Evolutionary conservation across 1,140 invertebrate species (phyloP), one percentile per base, ranked within the genome.

Genomic region (Atta colombica): DNA sequence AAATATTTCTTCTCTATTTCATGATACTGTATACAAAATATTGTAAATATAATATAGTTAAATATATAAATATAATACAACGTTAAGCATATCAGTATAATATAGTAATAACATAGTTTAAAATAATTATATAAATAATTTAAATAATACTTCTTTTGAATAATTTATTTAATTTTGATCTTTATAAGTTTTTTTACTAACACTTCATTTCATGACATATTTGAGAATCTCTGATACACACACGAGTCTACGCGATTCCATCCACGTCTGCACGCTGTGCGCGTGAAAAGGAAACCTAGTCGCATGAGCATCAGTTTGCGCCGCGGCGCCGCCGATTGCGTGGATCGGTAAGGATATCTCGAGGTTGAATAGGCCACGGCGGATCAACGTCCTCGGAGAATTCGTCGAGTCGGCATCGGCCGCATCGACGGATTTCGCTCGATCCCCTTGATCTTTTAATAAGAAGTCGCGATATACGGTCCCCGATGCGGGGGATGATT

Each of bases 221-320:
- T 61, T 84, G 80, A 84, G 80, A 75, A 65, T 84, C 80, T 16
- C 80, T 84, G 80, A 45, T n/a, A 61, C 25, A 25, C 25, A 61
- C 28, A 75, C 39, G 39, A 74, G 39, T 68, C 31, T 49, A n/a
- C 25, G 60, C 28, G 77, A 78, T 78, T 18, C 35, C 39, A 81
- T 55, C 28, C 65, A 77, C 55, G 82, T 90, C 69, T 78, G 85
- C 89, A 88, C 88, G 88, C 72, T 78, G 85, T 84, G 77, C 89
- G 89, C 87, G 85, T 92, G 88, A 93, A 93, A 93, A 93, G 92
- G 93, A 93, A 93, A 80, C n/a, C 58, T 53, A 63, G 63, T 66
- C 68, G 10, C 12, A 21, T 61, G 69, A 63, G 77, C 74, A 82
- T 89, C 85, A 55, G 61, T 84, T 82, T 82, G 69, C 85, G 77